Conservation (phyloP, 1,140 invertebrate species). For the Zophobas morio region DNA sequence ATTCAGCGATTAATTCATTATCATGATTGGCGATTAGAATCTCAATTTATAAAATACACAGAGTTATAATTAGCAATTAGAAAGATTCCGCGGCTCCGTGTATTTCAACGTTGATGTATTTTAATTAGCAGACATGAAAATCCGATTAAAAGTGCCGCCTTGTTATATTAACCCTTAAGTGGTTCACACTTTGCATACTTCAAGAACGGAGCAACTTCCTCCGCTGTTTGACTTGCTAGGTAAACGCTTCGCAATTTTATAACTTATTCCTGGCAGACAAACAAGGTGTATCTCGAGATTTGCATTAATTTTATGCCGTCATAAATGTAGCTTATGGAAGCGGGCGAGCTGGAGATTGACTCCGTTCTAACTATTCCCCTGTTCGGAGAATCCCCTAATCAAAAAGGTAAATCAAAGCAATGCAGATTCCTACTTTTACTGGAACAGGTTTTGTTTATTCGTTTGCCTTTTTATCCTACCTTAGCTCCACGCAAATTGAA, state of each 20-base stretch:
- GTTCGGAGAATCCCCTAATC: slow-evolving; percentile 49
- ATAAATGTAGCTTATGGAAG: slow-evolving; percentile 62
- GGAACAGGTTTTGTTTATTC: slow-evolving; percentile 58
- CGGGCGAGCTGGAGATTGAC: slow-evolving; percentile 42
- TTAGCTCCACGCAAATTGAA: slow-evolving; percentile 54
- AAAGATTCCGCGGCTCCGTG: slow-evolving; percentile 61
- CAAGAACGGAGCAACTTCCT: slow-evolving; percentile 54
- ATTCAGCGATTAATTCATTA: slow-evolving; percentile 67
- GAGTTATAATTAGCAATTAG: slow-evolving; percentile 67
- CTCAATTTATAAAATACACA: slow-evolving; percentile 68
- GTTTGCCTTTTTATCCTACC: slow-evolving; percentile 55
- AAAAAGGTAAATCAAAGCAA: slow-evolving; percentile 59
- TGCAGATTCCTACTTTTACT: slow-evolving; percentile 38
- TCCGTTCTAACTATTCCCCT: slow-evolving; percentile 22
- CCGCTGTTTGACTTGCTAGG: slow-evolving; percentile 58
- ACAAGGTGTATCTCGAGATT: slow-evolving; percentile 64
- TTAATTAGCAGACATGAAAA: slow-evolving; percentile 65
- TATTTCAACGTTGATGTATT: slow-evolving; percentile 63
- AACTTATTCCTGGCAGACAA: slow-evolving; percentile 60
- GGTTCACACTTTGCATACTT: slow-evolving; percentile 64
- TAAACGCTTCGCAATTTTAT: slow-evolving; percentile 63
- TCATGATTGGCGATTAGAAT: slow-evolving; percentile 67
- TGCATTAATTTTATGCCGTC: slow-evolving; percentile 64
- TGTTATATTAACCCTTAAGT: slow-evolving; percentile 64
- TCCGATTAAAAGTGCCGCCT: slow-evolving; percentile 64